These are phyloP conservation scores for Scomber scombrus DNA, from an alignment of 2,113 vertebrate genomes.

Conservation along the genomic window DNA sequence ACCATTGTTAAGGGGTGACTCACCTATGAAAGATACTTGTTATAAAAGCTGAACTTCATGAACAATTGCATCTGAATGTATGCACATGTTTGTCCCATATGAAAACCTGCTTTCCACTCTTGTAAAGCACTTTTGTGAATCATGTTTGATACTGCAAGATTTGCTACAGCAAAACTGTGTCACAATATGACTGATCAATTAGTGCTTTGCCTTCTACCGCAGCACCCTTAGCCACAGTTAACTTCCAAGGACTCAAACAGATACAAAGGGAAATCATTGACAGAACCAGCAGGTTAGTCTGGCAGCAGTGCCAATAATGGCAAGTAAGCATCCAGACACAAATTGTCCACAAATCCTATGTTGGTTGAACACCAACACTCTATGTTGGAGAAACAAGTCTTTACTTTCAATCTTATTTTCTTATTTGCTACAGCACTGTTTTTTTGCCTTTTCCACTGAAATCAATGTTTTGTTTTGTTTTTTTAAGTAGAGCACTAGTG, in stretches of 20 bases:
- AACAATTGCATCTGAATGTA: conserved; percentile 5
- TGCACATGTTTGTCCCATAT: not conserved
- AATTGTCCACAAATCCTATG: not conserved
- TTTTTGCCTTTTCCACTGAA: no score
- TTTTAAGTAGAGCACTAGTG: no score
- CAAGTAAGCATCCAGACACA: not conserved
- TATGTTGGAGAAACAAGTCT: not conserved
- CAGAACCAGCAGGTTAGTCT: not conserved
- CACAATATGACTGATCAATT: conserved; percentile 1
- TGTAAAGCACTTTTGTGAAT: not conserved
- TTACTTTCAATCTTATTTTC: not conserved
- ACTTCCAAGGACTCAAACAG: not conserved
- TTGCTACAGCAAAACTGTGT: not conserved
- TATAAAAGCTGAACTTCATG: conserved; percentile 5
- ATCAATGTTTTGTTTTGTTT: no score
- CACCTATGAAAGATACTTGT: conserved; percentile 6
- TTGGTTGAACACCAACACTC: not conserved
- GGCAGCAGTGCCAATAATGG: not conserved
- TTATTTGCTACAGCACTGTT: not conserved
- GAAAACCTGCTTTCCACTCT: not conserved
- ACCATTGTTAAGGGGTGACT: conserved; percentile 40
- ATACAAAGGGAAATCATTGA: not conserved
- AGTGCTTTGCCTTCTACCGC: not conserved
- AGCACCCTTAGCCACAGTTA: not conserved
- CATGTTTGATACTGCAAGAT: not conserved